phyloP scores from a whole-genome alignment of 1,140 invertebrate species.

The Liolophura sinensis region DNA sequence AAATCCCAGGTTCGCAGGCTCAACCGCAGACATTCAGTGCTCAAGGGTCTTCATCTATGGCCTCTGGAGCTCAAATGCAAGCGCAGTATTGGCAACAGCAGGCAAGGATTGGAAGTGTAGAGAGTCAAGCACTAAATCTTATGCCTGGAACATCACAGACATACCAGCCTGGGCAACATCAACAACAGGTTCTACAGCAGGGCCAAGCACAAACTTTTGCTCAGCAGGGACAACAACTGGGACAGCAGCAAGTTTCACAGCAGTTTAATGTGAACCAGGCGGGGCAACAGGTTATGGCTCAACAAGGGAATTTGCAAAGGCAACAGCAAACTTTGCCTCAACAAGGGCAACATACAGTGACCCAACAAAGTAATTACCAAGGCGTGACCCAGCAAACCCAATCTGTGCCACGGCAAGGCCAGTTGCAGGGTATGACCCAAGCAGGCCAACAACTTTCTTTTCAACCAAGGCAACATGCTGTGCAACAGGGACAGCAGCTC shows the following conservation, averaged over 20 bases:
- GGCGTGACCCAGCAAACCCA: no score
- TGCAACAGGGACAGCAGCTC: conserved; percentile 11
- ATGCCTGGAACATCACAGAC: neutral
- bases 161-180: conserved; percentile 4
- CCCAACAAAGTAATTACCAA: neutral
- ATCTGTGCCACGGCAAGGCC: conserved; percentile 3
- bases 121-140: no score
- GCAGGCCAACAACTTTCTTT: conserved; percentile 4
- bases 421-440: conserved; percentile 9
- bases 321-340: conserved; percentile 4
- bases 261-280: conserved; percentile 13
- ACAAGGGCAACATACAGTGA: conserved; percentile 8
- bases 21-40: no score
- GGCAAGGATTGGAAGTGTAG: no score
- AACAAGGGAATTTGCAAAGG: neutral
- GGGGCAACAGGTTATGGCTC: conserved; percentile 15
- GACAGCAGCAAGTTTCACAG: conserved; percentile 8
- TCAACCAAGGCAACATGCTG: neutral
- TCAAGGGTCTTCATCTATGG: no score
- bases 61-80: no score
- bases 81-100: neutral
- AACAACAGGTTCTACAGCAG: conserved; percentile 8
- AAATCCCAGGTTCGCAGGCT: no score
- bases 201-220: neutral
- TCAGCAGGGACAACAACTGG: conserved; percentile 8